Percentiles rank a stretch among this genome's conserved stretches.
These are phyloP conservation scores for Mirza zaza DNA, from an alignment of 2,113 vertebrate genomes.

Conservation along the genomic window DNA sequence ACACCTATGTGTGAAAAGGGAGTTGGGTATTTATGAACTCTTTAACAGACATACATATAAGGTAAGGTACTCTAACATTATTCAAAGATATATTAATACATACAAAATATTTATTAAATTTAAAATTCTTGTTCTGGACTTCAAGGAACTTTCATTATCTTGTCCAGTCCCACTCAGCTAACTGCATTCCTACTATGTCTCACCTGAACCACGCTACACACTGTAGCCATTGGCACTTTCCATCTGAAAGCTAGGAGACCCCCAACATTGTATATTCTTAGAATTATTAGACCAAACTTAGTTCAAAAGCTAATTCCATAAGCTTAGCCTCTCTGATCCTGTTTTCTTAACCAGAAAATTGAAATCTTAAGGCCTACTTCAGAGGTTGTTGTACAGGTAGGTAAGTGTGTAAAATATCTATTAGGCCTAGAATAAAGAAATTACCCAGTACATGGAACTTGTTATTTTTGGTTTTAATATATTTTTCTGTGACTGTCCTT, in stretches of 20 bases:
- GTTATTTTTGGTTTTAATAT: not conserved
- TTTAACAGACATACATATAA: not conserved
- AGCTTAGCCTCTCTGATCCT: not conserved
- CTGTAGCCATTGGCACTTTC: not conserved
- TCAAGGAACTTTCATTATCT: not conserved
- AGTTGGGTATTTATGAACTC: not conserved
- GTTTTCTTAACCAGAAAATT: not conserved
- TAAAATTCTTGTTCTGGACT: not conserved
- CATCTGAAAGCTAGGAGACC: not conserved
- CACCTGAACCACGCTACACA: fast-evolving
- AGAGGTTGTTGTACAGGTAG: not conserved
- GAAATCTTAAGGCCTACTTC: not conserved
- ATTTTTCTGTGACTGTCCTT: not conserved
- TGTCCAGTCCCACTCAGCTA: not conserved
- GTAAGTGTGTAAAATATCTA: not conserved
- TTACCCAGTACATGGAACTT: not conserved
- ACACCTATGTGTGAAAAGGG: not conserved
- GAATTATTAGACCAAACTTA: not conserved
- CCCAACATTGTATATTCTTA: not conserved
- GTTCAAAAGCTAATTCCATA: not conserved
- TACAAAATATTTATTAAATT: not conserved
- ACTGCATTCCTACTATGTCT: not conserved
- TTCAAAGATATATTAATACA: not conserved
- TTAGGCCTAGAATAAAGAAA: not conserved
- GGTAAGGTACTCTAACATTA: not conserved